Percentiles rank a stretch among this genome's conserved stretches.
Evolutionary conservation across 2,797 vertebrate genomes (phyloP).

Genomic region (Peromyscus nudipes): DNA sequence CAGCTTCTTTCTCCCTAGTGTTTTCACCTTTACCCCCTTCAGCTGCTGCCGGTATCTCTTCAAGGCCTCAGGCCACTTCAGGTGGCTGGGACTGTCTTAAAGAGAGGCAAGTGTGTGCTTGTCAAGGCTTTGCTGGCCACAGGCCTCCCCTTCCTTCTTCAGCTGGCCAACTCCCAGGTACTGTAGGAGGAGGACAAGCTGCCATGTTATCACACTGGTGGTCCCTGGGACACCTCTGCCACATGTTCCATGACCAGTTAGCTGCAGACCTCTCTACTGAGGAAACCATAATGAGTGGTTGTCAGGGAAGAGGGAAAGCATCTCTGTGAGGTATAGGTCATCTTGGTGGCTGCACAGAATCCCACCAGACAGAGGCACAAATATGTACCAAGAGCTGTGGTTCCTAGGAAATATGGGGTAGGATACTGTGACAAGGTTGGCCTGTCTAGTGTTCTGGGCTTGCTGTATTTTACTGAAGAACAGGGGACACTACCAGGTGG

Average conservation of each 20-base stretch:
- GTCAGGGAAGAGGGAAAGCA: neutral
- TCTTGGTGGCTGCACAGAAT: neutral
- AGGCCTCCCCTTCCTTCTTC: neutral
- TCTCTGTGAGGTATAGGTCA: neutral
- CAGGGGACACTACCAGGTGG: neutral
- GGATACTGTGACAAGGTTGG: too few relatives aligned
- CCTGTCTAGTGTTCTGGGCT: neutral
- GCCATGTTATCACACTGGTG: neutral
- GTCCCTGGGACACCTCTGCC: neutral
- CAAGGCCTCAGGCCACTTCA: neutral
- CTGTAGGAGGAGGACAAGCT: neutral
- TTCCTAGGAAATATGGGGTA: neutral
- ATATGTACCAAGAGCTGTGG: too few relatives aligned
- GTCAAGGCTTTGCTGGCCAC: neutral
- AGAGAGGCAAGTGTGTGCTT: neutral
- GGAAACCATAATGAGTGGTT: neutral
- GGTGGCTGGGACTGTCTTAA: neutral
- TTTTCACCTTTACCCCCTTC: neutral
- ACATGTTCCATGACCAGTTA: neutral
- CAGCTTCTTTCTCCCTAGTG: neutral
- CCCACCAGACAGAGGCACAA: neutral
- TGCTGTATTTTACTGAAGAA: neutral
- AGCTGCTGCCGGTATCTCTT: neutral
- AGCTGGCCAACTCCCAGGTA: neutral
- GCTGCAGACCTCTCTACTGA: slow-evolving; percentile 57